Base-by-base conservation (phyloP, 2,113 vertebrate species). In the Tenrec ecaudatus region DNA sequence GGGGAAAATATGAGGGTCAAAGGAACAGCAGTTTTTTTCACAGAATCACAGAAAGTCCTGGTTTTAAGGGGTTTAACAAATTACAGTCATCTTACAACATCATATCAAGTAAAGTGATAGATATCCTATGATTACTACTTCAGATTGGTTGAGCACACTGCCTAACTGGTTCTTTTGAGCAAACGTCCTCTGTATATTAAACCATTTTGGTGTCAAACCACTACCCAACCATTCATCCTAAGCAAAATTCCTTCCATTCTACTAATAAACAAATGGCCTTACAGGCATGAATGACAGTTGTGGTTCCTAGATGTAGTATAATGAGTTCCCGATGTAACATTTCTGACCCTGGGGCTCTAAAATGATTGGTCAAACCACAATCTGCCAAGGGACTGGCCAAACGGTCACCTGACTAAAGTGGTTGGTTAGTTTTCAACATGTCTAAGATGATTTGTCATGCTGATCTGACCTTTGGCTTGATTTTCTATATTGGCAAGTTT, bases 171-270 rank as follows among this genome's bases (percentile, higher is more conserved):
- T 88, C 60, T 40, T 36, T 57, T 38, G 25, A 90, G 12, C 62
- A 36, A 53, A 47, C 14, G 53, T 88, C 90, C 62, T 94, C 14
- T 62, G 33, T 38, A 40, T 43, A 11, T 12, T 20, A 91, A 71
- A 38, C 22, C n/a, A 23, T 66, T 80, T 62, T 7, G 53, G 3
- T 43, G 11, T 57, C 19, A 81, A 31, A 43, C 84, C 14, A 69
- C 64, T 64, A 16, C 68, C 81, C 82, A 71, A 62, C n/a, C 23
- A 69, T 57, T 40, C 38, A 47, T 82, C 69, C 20, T 17, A 84
- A 81, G 14, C 14, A 88, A 82, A 43, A 64, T n/a, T 81, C 22
- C 29, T 95, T 91, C 53, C 17, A n/a, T 82, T 91, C 20, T 82
- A 40, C 57, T 43, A 88, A 86, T 76, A 88, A 92, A 80, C 10